Evolutionary conservation across 2,797 vertebrate species (phyloP).

Genomic region (Chrysolophus pictus): DNA sequence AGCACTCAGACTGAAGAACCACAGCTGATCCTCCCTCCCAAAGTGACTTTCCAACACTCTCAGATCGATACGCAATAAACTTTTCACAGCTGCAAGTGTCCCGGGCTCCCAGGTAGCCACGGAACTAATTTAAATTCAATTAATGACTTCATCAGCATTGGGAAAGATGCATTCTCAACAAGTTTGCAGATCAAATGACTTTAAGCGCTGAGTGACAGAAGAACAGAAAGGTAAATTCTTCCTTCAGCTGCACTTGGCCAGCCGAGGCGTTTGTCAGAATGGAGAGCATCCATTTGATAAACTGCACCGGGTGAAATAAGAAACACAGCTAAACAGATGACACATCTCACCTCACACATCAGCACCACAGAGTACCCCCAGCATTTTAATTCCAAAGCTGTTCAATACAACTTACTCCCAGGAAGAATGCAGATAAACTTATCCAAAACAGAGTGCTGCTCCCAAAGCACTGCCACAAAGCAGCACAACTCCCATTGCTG

Average conservation of each 20-base stretch:
- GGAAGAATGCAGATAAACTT: background rate
- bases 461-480: background rate
- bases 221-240: background rate
- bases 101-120: background rate
- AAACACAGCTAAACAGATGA: background rate
- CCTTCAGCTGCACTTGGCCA: background rate
- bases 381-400: background rate
- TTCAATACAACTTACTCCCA: background rate
- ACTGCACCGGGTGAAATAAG: background rate
- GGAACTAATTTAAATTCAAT: slow-evolving; percentile 5
- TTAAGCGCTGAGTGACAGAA: background rate
- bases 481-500: fast-evolving
- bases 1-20: background rate
- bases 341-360: background rate
- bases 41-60: background rate
- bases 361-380: background rate
- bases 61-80: background rate
- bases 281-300: background rate
- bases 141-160: background rate
- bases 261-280: background rate
- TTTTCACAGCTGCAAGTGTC: background rate
- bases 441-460: background rate
- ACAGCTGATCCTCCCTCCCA: background rate
- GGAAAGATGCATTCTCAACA: background rate
- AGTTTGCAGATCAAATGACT: background rate